Percentiles rank a stretch among this genome's conserved stretches.
Conservation (phyloP, 1,140 invertebrate species). For the Hestina assimilis region DNA sequence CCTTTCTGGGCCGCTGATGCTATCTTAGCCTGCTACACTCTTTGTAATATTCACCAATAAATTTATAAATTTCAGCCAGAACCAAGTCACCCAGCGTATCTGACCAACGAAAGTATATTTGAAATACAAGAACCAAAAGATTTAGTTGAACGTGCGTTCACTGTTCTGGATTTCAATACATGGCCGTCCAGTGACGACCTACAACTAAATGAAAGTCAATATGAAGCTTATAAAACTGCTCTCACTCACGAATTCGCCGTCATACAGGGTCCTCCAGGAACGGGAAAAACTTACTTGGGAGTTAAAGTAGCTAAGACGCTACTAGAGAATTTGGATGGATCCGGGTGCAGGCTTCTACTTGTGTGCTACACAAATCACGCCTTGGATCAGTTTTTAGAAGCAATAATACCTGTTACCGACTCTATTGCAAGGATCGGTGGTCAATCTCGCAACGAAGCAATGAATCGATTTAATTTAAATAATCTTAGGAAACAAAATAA, state of each 20-base stretch:
- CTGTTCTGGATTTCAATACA: slow-evolving; percentile 41
- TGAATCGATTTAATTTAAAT: slow-evolving; percentile 76
- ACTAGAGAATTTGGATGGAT: slow-evolving; percentile 70
- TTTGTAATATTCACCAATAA: too few relatives aligned
- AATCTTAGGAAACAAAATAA: slow-evolving; percentile 38
- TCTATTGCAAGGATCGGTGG: slow-evolving; percentile 86
- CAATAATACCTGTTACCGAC: slow-evolving; percentile 78
- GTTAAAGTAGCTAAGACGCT: slow-evolving; percentile 82
- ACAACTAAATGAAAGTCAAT: slow-evolving; percentile 80
- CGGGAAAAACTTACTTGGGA: slow-evolving; percentile 89
- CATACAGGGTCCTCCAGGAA: slow-evolving; percentile 90
- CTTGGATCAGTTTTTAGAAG: slow-evolving; percentile 93
- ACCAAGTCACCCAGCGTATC: slow-evolving; percentile 61
- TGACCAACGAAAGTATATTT: slow-evolving; percentile 20
- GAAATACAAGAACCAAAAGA: not conserved
- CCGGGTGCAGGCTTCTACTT: slow-evolving; percentile 82
- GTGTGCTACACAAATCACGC: slow-evolving; percentile 94
- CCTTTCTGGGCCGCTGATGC: too few relatives aligned
- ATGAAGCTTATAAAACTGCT: slow-evolving; percentile 79
- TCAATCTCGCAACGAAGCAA: slow-evolving; percentile 81
- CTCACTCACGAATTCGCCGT: slow-evolving; percentile 83
- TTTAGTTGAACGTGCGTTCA: slow-evolving; percentile 5
- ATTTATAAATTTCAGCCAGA: slow-evolving; percentile 78
- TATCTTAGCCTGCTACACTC: too few relatives aligned
- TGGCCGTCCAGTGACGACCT: slow-evolving; percentile 70